Evolutionary conservation across 2,888 invertebrate genomes (phyloP).

Genomic region (Dasypogon diadema): DNA sequence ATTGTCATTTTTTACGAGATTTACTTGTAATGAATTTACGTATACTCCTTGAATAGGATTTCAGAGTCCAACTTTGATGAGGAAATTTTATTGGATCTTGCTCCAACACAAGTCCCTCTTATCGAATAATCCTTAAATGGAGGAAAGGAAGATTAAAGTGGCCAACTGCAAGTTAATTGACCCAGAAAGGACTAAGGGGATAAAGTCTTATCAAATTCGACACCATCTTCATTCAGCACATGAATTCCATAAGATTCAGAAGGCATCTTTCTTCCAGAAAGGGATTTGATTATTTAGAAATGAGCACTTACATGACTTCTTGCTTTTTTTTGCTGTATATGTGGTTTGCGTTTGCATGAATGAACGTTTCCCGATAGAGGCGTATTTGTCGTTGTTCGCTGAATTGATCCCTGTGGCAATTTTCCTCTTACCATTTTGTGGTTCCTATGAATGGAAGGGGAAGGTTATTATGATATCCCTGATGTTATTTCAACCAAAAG

Average conservation of each 20-base stretch:
- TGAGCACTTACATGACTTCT: neutral
- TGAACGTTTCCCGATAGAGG: no score
- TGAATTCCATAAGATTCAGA: neutral
- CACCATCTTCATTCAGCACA: neutral
- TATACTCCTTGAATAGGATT: no score
- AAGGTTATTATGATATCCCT: constrained; percentile 8
- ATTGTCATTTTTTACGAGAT: no score
- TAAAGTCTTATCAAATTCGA: constrained; percentile 11
- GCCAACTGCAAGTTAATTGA: constrained; percentile 4
- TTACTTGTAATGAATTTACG: no score
- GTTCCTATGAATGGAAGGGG: neutral
- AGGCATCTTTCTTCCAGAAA: constrained; percentile 5
- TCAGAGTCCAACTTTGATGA: neutral
- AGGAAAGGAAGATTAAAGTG: constrained; percentile 3
- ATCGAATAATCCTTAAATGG: neutral
- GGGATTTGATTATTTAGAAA: constrained; percentile 9
- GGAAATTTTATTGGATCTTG: neutral
- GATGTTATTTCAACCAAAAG: neutral
- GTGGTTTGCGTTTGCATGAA: no score
- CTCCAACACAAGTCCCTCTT: neutral
- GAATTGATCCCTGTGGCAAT: neutral
- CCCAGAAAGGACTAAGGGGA: neutral
- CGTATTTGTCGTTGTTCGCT: neutral
- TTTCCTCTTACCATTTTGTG: neutral
- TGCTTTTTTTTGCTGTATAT: neutral